Base-by-base conservation (phyloP, 1,140 invertebrate genomes). In the Cotesia chilonis region DNA sequence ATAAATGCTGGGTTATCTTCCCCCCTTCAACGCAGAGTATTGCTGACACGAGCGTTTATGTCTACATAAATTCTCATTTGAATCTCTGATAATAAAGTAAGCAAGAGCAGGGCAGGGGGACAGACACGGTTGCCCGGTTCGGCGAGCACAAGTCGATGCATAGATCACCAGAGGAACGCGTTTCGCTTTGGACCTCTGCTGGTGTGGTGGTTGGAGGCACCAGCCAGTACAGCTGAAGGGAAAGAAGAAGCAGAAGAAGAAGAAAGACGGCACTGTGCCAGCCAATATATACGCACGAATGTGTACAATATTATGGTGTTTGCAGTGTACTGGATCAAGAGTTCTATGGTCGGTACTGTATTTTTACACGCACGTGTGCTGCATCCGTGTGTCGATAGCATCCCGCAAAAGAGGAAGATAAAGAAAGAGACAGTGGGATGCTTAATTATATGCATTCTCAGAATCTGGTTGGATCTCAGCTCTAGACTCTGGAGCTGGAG, bases 1-100 rank as follows among this genome's bases (percentile, higher is more conserved):
- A 51, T 65, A 65, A 51, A 65, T 65, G 41, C 63, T 17, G 14
- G 20, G 6, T 65, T 51, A 71, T 37, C 70, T 55, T 28, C 35
- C 54, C 38, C 54, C 72, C 60, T 41, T 37, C 68, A 65, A 69
- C 72, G 17, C 68, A 28, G 14, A 47, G 70, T 70, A 74, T 69
- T 77, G 76, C 82, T 83, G 84, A 83, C 83, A 84, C 79, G 81
- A 80, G 77, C 83, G 81, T 82, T 84, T 84, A 83, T 80, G 83
- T 83, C 80, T 77, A 77, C 82, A 85, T 85, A 84, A 85, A 85
- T 85, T 84, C 80, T 84, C 83, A 84, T 85, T 85, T 84, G 78
- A 84, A 79, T 55, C 71, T 71, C 78, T 77, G 82, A 85, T 84
- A 84, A 85, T 85, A 84, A 84, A 84, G 83, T 83, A 83, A 84